phyloP scores from a whole-genome alignment of 2,888 invertebrate species.

The Eupeodes luniger region DNA sequence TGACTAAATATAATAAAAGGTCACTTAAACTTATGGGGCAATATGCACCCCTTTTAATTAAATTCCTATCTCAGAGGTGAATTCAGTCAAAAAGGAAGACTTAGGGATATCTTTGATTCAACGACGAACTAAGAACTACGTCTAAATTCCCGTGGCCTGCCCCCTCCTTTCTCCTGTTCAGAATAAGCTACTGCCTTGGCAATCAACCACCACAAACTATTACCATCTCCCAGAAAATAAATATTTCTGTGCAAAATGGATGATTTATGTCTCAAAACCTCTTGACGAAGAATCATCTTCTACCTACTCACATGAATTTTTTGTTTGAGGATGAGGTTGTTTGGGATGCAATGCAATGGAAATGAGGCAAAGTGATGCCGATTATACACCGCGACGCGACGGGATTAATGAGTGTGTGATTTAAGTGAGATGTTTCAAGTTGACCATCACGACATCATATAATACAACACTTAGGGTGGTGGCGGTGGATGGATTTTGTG shows the following conservation, averaged over 20 bases:
- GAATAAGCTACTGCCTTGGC: neutral
- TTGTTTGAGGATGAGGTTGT: slow-evolving; percentile 4
- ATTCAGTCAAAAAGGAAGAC: no score
- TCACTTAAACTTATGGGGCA: no score
- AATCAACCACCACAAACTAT: slow-evolving; percentile 11
- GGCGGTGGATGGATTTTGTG: neutral
- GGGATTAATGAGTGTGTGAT: slow-evolving; percentile 71
- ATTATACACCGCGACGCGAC: slow-evolving; percentile 63
- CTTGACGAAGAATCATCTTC: slow-evolving; percentile 40
- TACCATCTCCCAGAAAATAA: slow-evolving; percentile 27
- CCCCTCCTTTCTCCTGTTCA: no score
- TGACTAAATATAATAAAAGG: no score
- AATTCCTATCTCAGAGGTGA: no score
- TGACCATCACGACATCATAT: slow-evolving; percentile 34
- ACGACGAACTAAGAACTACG: no score
- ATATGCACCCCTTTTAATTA: no score
- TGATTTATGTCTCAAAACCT: slow-evolving; percentile 52
- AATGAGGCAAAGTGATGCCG: slow-evolving; percentile 56
- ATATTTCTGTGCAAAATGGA: slow-evolving; percentile 31
- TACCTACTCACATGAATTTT: neutral
- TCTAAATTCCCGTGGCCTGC: no score
- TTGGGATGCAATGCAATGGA: slow-evolving; percentile 33
- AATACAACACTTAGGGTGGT: no score
- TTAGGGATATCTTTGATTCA: no score
- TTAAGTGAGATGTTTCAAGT: slow-evolving; percentile 69